These are phyloP conservation scores for Budorcas taxicolor DNA, from an alignment of 2,113 vertebrate species.

Conservation along the genomic window DNA sequence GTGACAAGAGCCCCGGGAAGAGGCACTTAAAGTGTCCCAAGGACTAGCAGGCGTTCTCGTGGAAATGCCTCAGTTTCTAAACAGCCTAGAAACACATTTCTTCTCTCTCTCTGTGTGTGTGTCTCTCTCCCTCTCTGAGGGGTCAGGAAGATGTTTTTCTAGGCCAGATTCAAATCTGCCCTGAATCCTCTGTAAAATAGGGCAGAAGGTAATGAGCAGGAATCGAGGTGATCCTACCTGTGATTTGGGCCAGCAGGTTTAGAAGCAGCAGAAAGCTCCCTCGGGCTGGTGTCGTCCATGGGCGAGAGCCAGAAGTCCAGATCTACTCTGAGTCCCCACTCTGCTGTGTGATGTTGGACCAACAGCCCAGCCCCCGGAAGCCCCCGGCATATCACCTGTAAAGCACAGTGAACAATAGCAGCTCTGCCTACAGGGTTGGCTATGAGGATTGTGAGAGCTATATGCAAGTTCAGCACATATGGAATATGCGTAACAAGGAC, in stretches of 20 bases:
- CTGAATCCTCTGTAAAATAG: conserved; percentile 54
- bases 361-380: neutral
- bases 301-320: neutral
- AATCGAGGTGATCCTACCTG: neutral
- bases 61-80: neutral
- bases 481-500: neutral
- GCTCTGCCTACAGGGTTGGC: neutral
- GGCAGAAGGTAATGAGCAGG: conserved; percentile 34
- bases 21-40: neutral
- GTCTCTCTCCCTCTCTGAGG: neutral
- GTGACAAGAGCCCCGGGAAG: neutral
- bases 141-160: conserved; percentile 52
- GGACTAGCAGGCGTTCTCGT: neutral
- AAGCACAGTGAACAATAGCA: neutral
- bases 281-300: neutral
- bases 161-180: conserved; percentile 45
- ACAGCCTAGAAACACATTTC: neutral
- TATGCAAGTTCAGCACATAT: neutral
- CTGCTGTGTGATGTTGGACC: neutral
- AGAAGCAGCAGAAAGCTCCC: neutral
- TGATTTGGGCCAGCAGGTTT: neutral
- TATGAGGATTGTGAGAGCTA: neutral
- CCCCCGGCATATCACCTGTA: neutral
- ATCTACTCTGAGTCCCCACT: neutral
- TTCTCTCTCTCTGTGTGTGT: neutral